Percentiles rank a stretch among this genome's conserved stretches.
These are phyloP conservation scores for Amia ocellicauda DNA, from an alignment of 2,113 vertebrate genomes.

Conservation along the genomic window DNA sequence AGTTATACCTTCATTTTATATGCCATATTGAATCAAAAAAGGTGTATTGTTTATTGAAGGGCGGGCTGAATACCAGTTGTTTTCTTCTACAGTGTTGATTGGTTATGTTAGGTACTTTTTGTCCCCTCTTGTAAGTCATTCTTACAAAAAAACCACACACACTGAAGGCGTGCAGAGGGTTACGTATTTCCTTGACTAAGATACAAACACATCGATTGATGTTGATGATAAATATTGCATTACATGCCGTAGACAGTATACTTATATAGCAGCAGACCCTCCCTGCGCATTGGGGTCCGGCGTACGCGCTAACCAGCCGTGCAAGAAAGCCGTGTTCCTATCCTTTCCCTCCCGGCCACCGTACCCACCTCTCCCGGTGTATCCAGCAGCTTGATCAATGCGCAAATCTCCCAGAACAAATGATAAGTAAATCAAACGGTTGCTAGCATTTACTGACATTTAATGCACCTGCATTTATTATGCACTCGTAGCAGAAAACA, in stretches of 20 bases:
- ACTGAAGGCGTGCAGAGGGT: neutral
- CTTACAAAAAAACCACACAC: too few species aligned
- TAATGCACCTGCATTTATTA: neutral
- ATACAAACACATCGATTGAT: slow-evolving; percentile 36
- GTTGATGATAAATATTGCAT: slow-evolving; percentile 20
- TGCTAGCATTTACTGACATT: slow-evolving; percentile 1
- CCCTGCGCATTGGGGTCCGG: slow-evolving; percentile 20
- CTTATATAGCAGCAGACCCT: slow-evolving; percentile 26
- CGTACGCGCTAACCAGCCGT: slow-evolving; percentile 6
- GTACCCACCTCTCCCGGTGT: neutral
- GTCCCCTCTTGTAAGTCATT: too few species aligned
- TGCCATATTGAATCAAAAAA: too few species aligned
- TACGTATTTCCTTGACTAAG: slow-evolving; percentile 14
- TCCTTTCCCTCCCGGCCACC: neutral
- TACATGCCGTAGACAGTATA: slow-evolving; percentile 24
- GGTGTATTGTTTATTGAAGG: too few species aligned
- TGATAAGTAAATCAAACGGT: slow-evolving; percentile 1
- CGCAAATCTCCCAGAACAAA: neutral
- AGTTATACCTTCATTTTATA: too few species aligned
- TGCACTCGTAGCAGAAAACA: neutral
- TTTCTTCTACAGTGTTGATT: too few species aligned
- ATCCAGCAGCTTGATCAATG: slow-evolving; percentile 11
- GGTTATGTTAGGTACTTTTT: too few species aligned
- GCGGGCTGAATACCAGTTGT: too few species aligned
- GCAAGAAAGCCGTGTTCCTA: neutral